These are phyloP conservation scores for Aratinga solstitialis DNA, from an alignment of 2,797 vertebrate genomes.

Conservation along the genomic window DNA sequence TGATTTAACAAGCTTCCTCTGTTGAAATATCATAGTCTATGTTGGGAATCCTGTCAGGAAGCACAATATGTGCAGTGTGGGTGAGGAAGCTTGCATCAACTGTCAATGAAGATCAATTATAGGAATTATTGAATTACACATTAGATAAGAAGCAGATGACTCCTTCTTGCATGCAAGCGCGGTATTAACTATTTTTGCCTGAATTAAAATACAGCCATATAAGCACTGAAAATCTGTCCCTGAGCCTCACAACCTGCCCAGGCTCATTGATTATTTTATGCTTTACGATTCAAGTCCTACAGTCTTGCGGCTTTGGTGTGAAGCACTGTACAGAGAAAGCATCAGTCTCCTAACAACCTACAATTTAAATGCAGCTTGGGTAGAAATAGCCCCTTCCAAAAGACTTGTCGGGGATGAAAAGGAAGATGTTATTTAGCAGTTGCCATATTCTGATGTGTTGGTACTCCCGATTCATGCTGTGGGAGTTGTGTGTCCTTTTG, in stretches of 20 bases:
- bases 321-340: background rate
- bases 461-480: background rate
- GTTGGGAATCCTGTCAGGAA: constrained; percentile 67
- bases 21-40: constrained; percentile 64
- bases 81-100: constrained; percentile 63
- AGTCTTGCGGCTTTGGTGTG: background rate
- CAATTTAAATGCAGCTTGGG: background rate
- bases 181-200: constrained; percentile 26
- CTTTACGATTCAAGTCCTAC: background rate
- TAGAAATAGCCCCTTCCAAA: constrained; percentile 14
- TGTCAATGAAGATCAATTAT: constrained; percentile 68
- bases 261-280: constrained; percentile 35
- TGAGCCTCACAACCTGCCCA: constrained; percentile 13
- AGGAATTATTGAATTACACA: constrained; percentile 63
- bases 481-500: background rate
- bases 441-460: background rate
- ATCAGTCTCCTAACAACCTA: background rate
- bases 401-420: background rate
- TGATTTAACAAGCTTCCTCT: constrained; percentile 61
- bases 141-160: constrained; percentile 64
- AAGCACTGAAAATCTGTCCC: constrained; percentile 33
- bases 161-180: constrained; percentile 35
- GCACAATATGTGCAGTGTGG: constrained; percentile 66
- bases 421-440: background rate
- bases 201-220: constrained; percentile 12